Percentiles rank a stretch among this genome's conserved stretches.
phyloP scores from a whole-genome alignment of 1,140 invertebrate genomes.

The Uloborus diversus region DNA sequence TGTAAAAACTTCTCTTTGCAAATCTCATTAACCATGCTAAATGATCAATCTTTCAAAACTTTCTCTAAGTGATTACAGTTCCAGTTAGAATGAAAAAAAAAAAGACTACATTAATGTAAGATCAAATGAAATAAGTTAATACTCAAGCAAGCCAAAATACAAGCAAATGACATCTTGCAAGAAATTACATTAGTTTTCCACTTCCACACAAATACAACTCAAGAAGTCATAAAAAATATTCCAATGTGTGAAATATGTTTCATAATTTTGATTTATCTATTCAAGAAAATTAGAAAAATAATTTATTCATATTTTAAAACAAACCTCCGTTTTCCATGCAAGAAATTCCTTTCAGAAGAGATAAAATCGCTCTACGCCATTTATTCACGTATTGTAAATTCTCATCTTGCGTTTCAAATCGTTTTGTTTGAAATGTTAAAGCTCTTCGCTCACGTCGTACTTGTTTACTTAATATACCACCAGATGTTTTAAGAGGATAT shows the following conservation, averaged over 20 bases:
- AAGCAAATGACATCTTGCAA: no score
- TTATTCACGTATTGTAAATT: slow-evolving; percentile 83
- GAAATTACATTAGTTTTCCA: no score
- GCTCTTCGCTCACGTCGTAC: slow-evolving; percentile 74
- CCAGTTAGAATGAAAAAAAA: no score
- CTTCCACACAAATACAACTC: slow-evolving; percentile 3
- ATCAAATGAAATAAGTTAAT: no score
- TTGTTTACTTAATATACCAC: slow-evolving; percentile 69
- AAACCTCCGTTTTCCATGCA: slow-evolving; percentile 28
- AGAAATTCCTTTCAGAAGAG: slow-evolving; percentile 68
- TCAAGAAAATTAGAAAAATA: no score
- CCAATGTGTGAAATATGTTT: neutral
- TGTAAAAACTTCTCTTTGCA: no score
- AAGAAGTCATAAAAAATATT: neutral
- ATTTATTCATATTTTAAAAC: no score
- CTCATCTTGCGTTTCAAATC: slow-evolving; percentile 82
- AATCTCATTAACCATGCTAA: no score
- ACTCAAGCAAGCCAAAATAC: no score
- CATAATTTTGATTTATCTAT: neutral
- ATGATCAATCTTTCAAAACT: no score
- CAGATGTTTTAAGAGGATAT: slow-evolving; percentile 77
- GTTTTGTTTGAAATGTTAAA: slow-evolving; percentile 79
- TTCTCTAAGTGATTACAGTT: no score
- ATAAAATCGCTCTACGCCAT: slow-evolving; percentile 81
- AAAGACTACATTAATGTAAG: no score